Evolutionary conservation across 2,888 invertebrate species (phyloP).

Genomic region (Hirtodrosophila alboralis): DNA sequence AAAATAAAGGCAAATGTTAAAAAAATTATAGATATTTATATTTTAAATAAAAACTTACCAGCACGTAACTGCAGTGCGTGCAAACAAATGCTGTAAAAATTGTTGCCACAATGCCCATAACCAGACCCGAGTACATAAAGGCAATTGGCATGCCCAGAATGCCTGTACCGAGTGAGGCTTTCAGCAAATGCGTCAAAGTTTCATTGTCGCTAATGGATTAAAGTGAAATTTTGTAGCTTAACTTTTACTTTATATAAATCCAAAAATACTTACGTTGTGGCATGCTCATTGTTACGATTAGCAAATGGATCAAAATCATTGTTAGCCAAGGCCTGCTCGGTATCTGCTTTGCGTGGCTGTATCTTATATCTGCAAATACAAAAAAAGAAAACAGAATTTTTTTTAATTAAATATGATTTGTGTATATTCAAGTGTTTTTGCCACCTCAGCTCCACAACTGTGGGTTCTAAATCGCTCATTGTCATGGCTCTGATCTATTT

Average conservation of each 20-base stretch:
- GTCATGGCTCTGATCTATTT: conserved; percentile 17
- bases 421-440: background rate
- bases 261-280: conserved; percentile 89
- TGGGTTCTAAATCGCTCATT: conserved; percentile 42
- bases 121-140: conserved; percentile 93
- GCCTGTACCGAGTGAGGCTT: conserved; percentile 98
- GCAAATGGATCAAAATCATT: conserved; percentile 90
- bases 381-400: too few relatives aligned
- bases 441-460: conserved; percentile 65
- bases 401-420: too few relatives aligned
- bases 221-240: background rate
- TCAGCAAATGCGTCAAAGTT: conserved; percentile 96
- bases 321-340: conserved; percentile 85
- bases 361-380: conserved; percentile 79
- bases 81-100: conserved; percentile 94
- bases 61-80: conserved; percentile 96
- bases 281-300: conserved; percentile 89
- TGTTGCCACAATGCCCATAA: conserved; percentile 93
- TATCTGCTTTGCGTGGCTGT: conserved; percentile 85
- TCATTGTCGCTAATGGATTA: conserved; percentile 89
- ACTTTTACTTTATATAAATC: conserved; percentile 4
- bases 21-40: too few relatives aligned
- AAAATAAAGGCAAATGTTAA: background rate
- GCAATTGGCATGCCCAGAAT: conserved; percentile 97
- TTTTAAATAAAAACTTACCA: conserved; percentile 86